Percentiles rank a stretch among this genome's conserved stretches.
Evolutionary conservation across 2,888 invertebrate species (phyloP).

Genomic region (Bombylius major): DNA sequence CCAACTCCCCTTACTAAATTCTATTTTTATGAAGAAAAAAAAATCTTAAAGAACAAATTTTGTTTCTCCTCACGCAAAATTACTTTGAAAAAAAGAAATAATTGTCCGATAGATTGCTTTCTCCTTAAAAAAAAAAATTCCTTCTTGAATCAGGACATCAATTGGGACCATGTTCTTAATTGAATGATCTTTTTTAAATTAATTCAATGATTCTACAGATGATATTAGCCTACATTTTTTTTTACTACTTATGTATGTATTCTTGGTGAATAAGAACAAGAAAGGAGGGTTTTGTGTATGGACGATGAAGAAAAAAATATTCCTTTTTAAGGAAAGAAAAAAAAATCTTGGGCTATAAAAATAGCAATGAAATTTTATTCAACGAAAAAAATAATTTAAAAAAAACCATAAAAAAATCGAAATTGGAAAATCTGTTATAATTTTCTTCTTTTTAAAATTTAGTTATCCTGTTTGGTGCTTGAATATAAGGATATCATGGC

Average conservation of each 20-base stretch:
- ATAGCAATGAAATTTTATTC: too few species aligned
- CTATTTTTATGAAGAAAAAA: too few species aligned
- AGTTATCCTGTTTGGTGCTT: neutral
- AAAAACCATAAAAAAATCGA: constrained; percentile 1
- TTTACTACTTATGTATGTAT: neutral
- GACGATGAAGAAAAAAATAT: neutral
- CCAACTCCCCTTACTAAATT: too few species aligned
- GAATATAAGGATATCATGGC: neutral
- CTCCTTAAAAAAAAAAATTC: neutral
- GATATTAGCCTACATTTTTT: constrained; percentile 5
- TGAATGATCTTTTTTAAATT: constrained; percentile 20
- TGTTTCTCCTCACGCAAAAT: neutral
- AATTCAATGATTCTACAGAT: constrained; percentile 15
- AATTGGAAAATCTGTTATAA: constrained; percentile 11
- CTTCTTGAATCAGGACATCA: constrained; percentile 2
- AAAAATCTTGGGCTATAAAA: too few species aligned
- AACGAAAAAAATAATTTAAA: too few species aligned
- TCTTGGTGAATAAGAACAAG: neutral
- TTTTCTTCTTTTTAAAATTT: constrained; percentile 5
- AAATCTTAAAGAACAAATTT: too few species aligned
- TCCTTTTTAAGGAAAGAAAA: neutral
- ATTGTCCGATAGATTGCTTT: constrained; percentile 12
- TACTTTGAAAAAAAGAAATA: neutral
- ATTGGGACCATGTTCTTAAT: constrained; percentile 13
- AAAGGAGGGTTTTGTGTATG: neutral